Evolutionary conservation across 2,888 invertebrate genomes (phyloP), one percentile per base, ranked within the genome.

Genomic region (Melolontha melolontha): DNA sequence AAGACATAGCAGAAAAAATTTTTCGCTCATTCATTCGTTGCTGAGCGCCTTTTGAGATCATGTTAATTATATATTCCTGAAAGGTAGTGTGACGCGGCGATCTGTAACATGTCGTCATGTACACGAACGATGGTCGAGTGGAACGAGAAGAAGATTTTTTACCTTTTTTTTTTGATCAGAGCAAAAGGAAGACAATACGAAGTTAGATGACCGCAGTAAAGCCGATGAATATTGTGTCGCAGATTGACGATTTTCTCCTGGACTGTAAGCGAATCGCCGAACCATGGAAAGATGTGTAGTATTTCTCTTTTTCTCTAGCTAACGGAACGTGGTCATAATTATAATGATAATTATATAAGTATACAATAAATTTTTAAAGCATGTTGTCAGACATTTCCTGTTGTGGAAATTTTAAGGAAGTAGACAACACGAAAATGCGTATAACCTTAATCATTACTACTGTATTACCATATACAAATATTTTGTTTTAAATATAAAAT

Each of bases 101-200:
- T 22, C 50, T 50, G 50, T 50, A 50, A 22, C 50, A 50, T 50
- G 27, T 50, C 50, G 16, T 50, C 50, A 17, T 50, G 50, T 50
- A 50, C 16, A 22, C 17, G 51, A 51, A 51, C 57, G 57, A 57
- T 44, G 27, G 57, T 44, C 42, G 57, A 57, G 29, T 44, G 42
- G 27, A 57, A 57, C 17, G 57, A 42, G 57, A 42, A 44, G 42
- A 57, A 57, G 11, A 42, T 42, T 57, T 29, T 39, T 39, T 34
- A 29, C 10, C 7, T 39, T 54, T 54, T 40, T 34, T 16, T 27
- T 11, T n/a, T 4, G 40, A 40, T 34, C 16, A 16, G n/a, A 14
- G 40, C 39, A 55, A 41, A 55, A 39, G 55, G 40, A 55, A 16
- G 55, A 40, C 40, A 41, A 14, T 55, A 55, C 12, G 22, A 17